phyloP scores from a whole-genome alignment of 2,888 invertebrate genomes.

The Magallana nippona region DNA sequence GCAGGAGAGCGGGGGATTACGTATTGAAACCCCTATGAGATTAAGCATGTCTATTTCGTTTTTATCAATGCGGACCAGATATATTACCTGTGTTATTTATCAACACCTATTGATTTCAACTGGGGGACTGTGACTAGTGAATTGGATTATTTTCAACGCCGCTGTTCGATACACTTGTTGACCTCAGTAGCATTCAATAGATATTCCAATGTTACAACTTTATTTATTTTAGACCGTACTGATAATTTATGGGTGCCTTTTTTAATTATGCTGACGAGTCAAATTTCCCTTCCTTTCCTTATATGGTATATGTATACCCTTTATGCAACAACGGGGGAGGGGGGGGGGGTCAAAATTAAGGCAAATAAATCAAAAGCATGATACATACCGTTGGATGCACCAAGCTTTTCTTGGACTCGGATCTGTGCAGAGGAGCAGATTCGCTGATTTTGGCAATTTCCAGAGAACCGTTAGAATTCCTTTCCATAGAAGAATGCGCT shows the following conservation, averaged over 20 bases:
- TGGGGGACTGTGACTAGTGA: not conserved
- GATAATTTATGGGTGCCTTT: no score
- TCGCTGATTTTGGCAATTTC: constrained; percentile 30
- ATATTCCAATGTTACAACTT: no score
- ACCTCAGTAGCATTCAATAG: not conserved
- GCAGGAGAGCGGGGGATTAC: not conserved
- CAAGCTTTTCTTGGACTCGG: not conserved
- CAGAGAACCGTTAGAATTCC: not conserved
- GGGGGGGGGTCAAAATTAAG: no score
- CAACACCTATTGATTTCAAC: constrained; percentile 7
- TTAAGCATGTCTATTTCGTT: constrained; percentile 18
- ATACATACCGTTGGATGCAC: not conserved
- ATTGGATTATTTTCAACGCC: not conserved
- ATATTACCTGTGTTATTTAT: constrained; percentile 18
- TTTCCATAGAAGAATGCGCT: constrained; percentile 4
- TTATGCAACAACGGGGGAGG: no score
- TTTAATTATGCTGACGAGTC: no score
- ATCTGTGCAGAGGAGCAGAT: constrained; percentile 32
- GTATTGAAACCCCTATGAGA: not conserved
- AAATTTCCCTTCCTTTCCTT: no score
- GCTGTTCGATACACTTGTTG: not conserved
- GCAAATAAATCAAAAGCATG: not conserved
- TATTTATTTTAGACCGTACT: no score
- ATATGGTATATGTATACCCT: no score
- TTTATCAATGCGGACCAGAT: constrained; percentile 25